phyloP scores from a whole-genome alignment of 2,113 vertebrate species.

The Prietella phreatophila region DNA sequence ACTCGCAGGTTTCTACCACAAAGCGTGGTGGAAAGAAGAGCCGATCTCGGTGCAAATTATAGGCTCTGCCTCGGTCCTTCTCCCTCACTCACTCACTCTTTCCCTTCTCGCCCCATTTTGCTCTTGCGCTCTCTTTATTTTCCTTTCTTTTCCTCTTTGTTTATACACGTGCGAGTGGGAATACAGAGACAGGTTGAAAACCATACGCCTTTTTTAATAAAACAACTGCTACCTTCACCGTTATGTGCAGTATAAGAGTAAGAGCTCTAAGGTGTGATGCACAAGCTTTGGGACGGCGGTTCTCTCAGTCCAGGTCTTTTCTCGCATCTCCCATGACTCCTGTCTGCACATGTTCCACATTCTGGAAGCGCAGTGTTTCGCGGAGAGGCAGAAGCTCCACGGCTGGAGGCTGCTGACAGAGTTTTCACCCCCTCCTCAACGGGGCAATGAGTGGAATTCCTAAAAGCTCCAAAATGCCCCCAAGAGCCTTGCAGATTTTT shows the following conservation, averaged over 20 bases:
- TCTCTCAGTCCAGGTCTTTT: constrained; percentile 62
- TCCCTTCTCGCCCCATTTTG: background rate
- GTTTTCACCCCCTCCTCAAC: constrained; percentile 32
- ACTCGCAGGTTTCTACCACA: constrained; percentile 61
- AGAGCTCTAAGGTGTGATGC: constrained; percentile 3
- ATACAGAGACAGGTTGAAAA: constrained; percentile 4
- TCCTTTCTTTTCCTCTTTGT: background rate
- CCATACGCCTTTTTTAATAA: background rate
- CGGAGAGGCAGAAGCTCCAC: constrained; percentile 54
- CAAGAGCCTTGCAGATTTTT: constrained; percentile 25
- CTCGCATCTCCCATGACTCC: constrained; percentile 64
- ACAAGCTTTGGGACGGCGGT: constrained; percentile 59
- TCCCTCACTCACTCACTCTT: background rate
- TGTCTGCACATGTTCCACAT: constrained; percentile 72
- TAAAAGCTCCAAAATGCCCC: constrained; percentile 11
- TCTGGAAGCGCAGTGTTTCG: constrained; percentile 71
- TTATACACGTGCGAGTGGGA: background rate
- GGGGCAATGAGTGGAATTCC: constrained; percentile 44
- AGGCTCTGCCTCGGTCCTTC: constrained; percentile 64
- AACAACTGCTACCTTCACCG: background rate
- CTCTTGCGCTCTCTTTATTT: background rate
- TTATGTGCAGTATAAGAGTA: background rate
- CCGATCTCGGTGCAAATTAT: constrained; percentile 67
- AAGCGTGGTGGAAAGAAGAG: constrained; percentile 61
- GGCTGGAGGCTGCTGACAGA: constrained; percentile 58